Base-by-base conservation (phyloP, 2,888 invertebrate genomes). In the Lepidonotus clava region DNA sequence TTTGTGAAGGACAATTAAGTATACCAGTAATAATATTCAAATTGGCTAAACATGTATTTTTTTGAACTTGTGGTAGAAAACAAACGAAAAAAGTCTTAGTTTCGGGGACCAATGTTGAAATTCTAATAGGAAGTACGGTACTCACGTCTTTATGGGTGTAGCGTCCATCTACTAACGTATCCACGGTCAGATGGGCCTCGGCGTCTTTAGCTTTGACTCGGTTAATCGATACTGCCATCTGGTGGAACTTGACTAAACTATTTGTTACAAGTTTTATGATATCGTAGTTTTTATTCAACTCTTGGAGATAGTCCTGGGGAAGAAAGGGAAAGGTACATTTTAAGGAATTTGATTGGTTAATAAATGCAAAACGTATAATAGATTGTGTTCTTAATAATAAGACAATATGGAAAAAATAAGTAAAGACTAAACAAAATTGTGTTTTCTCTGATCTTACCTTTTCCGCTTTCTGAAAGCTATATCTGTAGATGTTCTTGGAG, bases 91-190 rank as follows among this genome's bases (percentile, higher is more conserved):
- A n/a, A n/a, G n/a, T n/a, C n/a, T n/a, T n/a, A n/a, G n/a, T n/a
- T n/a, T n/a, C n/a, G n/a, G n/a, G n/a, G n/a, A n/a, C n/a, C n/a
- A n/a, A n/a, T n/a, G n/a, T n/a, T n/a, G n/a, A n/a, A n/a, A n/a
- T n/a, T n/a, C n/a, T n/a, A n/a, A n/a, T n/a, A n/a, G n/a, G n/a
- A n/a, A n/a, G n/a, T n/a, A n/a, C n/a, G 21, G 40, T 40, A 89
- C 93, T 90, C 90, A 94, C 94, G 90, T 94, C 94, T 87, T 93
- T 92, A 90, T 95, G 95, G 28, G 93, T 92, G 89, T 95, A 95
- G 88, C 93, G 91, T 2, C 93, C 93, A 90, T 95, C 95, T 38
- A 94, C 94, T 24, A 94, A 88, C 5, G 93, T 93, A 86, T 91
- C 91, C 24, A 93, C 92, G 38, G 90, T 91, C n/a, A 94, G 89